Conservation (phyloP, 2,113 vertebrate species). For the Parus major region DNA sequence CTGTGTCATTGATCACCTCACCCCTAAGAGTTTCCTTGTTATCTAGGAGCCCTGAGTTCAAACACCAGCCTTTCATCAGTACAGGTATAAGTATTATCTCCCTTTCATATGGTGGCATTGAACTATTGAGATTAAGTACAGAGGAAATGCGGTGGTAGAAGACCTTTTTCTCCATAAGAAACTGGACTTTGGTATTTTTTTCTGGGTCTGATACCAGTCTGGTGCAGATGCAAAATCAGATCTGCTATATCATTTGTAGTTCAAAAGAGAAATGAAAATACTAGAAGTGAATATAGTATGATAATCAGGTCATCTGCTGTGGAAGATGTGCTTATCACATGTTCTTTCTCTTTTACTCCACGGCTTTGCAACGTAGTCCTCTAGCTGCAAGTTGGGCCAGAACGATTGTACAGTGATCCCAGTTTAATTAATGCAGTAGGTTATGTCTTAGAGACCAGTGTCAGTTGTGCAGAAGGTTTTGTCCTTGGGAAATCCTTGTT, state of each 20-base stretch:
- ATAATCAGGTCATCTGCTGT: fast-evolving
- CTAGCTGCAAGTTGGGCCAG: background rate
- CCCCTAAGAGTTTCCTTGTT: background rate
- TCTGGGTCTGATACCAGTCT: background rate
- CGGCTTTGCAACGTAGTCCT: background rate
- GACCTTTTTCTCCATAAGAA: background rate
- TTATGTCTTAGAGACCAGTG: background rate
- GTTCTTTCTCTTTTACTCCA: background rate
- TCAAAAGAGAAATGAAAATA: background rate
- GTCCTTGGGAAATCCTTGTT: background rate
- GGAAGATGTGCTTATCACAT: background rate
- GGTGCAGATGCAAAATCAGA: background rate
- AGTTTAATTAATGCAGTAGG: background rate
- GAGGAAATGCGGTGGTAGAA: background rate
- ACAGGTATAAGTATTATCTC: background rate
- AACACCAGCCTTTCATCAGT: background rate
- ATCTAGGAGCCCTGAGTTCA: background rate
- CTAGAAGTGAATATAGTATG: background rate
- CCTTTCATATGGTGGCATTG: fast-evolving
- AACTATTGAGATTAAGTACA: background rate
- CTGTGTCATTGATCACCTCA: background rate
- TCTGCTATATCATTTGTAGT: background rate
- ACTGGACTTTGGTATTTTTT: background rate
- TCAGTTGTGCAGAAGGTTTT: background rate
- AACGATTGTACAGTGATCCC: background rate